Evolutionary conservation across 2,888 invertebrate species (phyloP).

Genomic region (Hemicrepidius hirtus): DNA sequence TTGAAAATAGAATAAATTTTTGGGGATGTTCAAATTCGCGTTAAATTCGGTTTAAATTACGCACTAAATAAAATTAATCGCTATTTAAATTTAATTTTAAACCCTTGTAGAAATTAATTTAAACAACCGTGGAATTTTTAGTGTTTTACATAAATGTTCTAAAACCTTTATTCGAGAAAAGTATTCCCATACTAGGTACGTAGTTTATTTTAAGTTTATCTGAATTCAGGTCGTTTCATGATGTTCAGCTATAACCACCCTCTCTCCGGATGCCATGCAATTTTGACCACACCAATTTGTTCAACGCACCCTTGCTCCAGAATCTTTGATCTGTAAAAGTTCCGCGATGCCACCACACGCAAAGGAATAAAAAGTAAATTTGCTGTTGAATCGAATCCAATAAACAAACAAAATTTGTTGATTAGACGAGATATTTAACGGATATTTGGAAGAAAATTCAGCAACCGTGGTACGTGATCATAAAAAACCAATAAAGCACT

Average conservation of each 20-base stretch:
- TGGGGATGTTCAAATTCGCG: too few relatives aligned
- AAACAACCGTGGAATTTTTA: background rate
- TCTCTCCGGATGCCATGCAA: slow-evolving; percentile 38
- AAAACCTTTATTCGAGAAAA: slow-evolving; percentile 34
- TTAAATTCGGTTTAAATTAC: too few relatives aligned
- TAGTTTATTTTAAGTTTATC: slow-evolving; percentile 45
- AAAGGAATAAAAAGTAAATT: slow-evolving; percentile 12
- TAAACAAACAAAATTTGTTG: slow-evolving; percentile 1
- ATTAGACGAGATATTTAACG: slow-evolving; percentile 20
- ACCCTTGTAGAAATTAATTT: background rate
- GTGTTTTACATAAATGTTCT: slow-evolving; percentile 5
- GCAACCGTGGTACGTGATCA: slow-evolving; percentile 40
- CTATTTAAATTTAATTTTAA: too few relatives aligned
- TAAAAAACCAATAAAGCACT: slow-evolving; percentile 50
- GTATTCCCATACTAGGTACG: slow-evolving; percentile 27
- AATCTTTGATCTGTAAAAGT: slow-evolving; percentile 29
- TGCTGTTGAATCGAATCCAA: background rate
- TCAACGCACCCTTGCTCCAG: slow-evolving; percentile 19
- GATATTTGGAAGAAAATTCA: slow-evolving; percentile 16
- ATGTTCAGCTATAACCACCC: slow-evolving; percentile 41
- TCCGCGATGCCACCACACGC: background rate
- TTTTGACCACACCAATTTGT: slow-evolving; percentile 43
- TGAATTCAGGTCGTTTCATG: slow-evolving; percentile 48
- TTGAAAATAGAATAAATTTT: too few relatives aligned
- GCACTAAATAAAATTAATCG: too few relatives aligned